Evolutionary conservation across 2,797 vertebrate genomes (phyloP).

Genomic region (Simalia tracyae): DNA sequence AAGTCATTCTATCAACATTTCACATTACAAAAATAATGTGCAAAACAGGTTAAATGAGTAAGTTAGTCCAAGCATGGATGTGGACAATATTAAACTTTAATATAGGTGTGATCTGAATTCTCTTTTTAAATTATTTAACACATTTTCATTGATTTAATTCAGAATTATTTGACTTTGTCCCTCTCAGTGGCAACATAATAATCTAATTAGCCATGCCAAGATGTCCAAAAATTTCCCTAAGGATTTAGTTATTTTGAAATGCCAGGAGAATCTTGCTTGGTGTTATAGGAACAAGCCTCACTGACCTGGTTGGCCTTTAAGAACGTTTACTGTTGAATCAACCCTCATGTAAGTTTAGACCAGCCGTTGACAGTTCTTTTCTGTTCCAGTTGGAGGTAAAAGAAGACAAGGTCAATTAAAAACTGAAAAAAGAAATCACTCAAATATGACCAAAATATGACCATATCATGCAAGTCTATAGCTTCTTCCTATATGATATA

Average conservation of each 20-base stretch:
- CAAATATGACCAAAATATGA: neutral
- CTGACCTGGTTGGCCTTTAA: neutral
- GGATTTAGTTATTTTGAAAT: neutral
- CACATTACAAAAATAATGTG: neutral
- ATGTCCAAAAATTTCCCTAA: neutral
- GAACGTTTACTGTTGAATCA: neutral
- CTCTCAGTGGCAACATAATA: neutral
- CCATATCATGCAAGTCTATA: neutral
- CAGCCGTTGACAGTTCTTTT: neutral
- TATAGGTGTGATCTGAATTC: neutral
- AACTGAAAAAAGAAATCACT: neutral
- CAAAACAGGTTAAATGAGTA: neutral
- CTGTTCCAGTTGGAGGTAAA: neutral
- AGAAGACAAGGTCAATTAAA: neutral
- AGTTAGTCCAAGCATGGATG: neutral
- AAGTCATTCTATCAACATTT: neutral
- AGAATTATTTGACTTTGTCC: neutral
- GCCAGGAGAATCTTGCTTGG: neutral
- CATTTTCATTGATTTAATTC: neutral
- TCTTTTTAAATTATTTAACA: neutral
- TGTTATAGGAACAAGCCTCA: neutral
- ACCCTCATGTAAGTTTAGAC: neutral
- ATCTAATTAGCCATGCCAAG: neutral
- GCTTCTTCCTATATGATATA: neutral
- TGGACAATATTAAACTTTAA: neutral